Base-by-base conservation (phyloP, 2,888 invertebrate genomes). In the Thymelicus sylvestris region DNA sequence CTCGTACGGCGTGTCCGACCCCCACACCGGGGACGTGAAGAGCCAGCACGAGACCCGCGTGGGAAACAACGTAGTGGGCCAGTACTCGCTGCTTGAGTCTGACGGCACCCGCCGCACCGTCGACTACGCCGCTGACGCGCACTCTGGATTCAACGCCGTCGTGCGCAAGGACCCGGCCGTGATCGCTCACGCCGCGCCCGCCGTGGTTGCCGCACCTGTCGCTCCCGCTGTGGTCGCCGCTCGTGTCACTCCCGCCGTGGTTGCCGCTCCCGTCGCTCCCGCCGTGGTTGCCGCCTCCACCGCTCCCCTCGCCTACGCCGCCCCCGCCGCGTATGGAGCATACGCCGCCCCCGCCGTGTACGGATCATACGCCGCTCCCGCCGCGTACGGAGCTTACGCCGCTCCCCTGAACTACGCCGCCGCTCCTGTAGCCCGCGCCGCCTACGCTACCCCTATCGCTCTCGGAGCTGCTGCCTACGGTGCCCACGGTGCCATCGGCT, bases 71-170 rank as follows among this genome's bases (percentile, higher is more conserved):
- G 96, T 96, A 60, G 94, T 95, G 75, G 93, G 93, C 74, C 93
- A 91, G 77, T 92, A 92, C 88, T 92, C 91, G 6, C 89, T 91
- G 71, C 82, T 95, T 88, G 84, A 95, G 75, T 94, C 95, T 31
- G 95, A 95, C 82, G 95, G 95, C 78, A 95, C 95, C 68, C 94
- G 94, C 83, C 94, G 95, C 76, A 95, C 94, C 41, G 95, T 95
- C 0, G 95, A 95, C 85, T 95, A 95, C 85, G 91, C 93, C 74
- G 94, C 94, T 75, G 92, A 76, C 86, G 89, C 91, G n/a, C 86
- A 94, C 81, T 89, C 91, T 75, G 94, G 95, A 72, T 95, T 95
- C 88, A 94, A 93, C 87, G 95, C 95, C 13, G 83, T 95, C 64
- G 95, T 95, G 50, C 92, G 92, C 80, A 94, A 92, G 74, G 94